Evolutionary conservation across 1,140 invertebrate genomes (phyloP), one percentile per base, ranked within the genome.

Genomic region (Drosophila arizonae): DNA sequence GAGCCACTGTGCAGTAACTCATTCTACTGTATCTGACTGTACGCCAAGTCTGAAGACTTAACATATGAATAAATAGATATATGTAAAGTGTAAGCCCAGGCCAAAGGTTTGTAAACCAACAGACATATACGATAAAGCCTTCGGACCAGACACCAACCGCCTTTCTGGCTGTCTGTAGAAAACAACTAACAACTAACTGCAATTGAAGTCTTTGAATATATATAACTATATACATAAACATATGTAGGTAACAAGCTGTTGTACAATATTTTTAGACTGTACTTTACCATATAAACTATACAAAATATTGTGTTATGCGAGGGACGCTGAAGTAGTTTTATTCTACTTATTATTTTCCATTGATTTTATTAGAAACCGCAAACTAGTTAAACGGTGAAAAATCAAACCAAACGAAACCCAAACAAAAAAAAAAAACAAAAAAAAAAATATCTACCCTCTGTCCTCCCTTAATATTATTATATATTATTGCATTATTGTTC

Each of bases 401-500:
- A 81, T 66, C 66, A 79, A 79, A 61, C 65, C 51, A 70, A 58
- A 63, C 70, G 81, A 70, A 70, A 61, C 60, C 58, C 75, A 63
- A 24, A 24, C 1, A 24, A 3, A 24, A 24, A 24, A 24, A 24
- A 24, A 24, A 24, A 24, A 24, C 1, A 24, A 24, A 24, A 24
- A 77, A 79, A 82, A 78, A 88, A 89, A 77, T 74, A 88, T 77
- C 79, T 87, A 85, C 79, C 90, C 87, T 87, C 73, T 91, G 79
- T 73, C 82, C 82, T 81, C 89, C 82, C 80, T 86, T 90, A 90
- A 90, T 90, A 90, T 90, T 90, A 90, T 90, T 90, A 90, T 90
- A 90, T 90, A 90, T 90, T 88, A 90, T 90, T 90, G 88, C 89
- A 90, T 90, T 88, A 87, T 87, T 87, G 86, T 91, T 90, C 95